Evolutionary conservation across 2,113 vertebrate genomes (phyloP).

Genomic region (Mesitornis unicolor): DNA sequence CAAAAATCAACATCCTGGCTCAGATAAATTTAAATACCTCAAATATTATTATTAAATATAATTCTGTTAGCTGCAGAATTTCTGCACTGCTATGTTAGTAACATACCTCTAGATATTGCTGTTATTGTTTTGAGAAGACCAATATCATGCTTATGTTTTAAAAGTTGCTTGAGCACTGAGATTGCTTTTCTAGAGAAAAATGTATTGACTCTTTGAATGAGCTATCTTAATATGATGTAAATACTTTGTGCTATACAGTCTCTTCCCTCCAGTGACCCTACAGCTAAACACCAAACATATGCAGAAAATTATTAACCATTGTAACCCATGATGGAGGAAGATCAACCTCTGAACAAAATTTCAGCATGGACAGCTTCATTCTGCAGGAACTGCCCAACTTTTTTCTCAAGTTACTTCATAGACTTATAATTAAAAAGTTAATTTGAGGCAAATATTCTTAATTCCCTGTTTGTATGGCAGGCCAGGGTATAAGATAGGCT

Average conservation of each 20-base stretch:
- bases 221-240: neutral
- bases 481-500: neutral
- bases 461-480: neutral
- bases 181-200: neutral
- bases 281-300: neutral
- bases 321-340: neutral
- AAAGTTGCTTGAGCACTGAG: neutral
- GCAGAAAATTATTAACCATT: neutral
- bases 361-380: neutral
- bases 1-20: neutral
- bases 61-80: neutral
- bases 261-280: neutral
- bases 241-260: neutral
- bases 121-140: neutral
- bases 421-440: neutral
- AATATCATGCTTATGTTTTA: neutral
- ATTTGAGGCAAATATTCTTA: neutral
- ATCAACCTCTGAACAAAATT: neutral
- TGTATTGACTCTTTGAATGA: neutral
- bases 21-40: neutral
- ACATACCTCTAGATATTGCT: neutral
- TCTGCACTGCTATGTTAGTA: neutral
- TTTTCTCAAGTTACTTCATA: neutral
- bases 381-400: neutral
- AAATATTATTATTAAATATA: slow-evolving; percentile 21